These are phyloP conservation scores for Zygothrica quintamaculata DNA, from an alignment of 2,888 invertebrate species.

Conservation along the genomic window DNA sequence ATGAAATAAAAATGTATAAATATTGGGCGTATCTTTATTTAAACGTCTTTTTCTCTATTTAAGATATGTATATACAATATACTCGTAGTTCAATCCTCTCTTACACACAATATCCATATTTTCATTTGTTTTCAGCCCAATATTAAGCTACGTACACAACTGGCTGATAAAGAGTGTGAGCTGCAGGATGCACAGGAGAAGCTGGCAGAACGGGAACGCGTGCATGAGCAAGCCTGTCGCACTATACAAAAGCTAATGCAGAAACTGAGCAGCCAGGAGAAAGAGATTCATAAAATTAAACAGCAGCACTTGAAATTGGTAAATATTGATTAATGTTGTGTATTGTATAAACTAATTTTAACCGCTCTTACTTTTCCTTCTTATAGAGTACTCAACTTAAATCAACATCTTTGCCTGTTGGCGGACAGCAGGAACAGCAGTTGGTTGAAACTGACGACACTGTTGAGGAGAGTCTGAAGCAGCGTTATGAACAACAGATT, in stretches of 20 bases:
- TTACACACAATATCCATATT: not conserved
- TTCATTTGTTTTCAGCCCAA: slow-evolving; percentile 41
- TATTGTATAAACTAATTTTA: too few species aligned
- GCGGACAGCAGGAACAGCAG: slow-evolving; percentile 56
- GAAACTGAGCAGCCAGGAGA: slow-evolving; percentile 77
- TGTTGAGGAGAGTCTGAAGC: slow-evolving; percentile 74
- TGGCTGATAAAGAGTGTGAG: slow-evolving; percentile 82
- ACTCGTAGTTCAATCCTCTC: too few species aligned
- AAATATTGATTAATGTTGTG: too few species aligned
- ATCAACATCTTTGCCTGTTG: slow-evolving; percentile 1
- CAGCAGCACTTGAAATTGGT: slow-evolving; percentile 41
- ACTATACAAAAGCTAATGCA: slow-evolving; percentile 82
- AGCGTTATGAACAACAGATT: slow-evolving; percentile 65
- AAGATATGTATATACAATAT: too few species aligned
- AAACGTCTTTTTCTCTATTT: too few species aligned
- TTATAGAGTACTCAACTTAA: slow-evolving; percentile 43
- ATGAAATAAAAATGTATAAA: slow-evolving; percentile 23
- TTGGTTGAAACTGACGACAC: slow-evolving; percentile 76
- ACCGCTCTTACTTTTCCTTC: too few species aligned
- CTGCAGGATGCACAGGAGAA: slow-evolving; percentile 81
- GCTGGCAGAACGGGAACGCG: slow-evolving; percentile 72
- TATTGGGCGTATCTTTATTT: not conserved
- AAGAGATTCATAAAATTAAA: slow-evolving; percentile 78
- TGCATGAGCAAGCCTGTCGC: slow-evolving; percentile 82
- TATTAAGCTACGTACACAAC: slow-evolving; percentile 62